Percentiles rank a stretch among this genome's conserved stretches.
Evolutionary conservation across 2,113 vertebrate species (phyloP).

Genomic region (Dipodomys spectabilis): DNA sequence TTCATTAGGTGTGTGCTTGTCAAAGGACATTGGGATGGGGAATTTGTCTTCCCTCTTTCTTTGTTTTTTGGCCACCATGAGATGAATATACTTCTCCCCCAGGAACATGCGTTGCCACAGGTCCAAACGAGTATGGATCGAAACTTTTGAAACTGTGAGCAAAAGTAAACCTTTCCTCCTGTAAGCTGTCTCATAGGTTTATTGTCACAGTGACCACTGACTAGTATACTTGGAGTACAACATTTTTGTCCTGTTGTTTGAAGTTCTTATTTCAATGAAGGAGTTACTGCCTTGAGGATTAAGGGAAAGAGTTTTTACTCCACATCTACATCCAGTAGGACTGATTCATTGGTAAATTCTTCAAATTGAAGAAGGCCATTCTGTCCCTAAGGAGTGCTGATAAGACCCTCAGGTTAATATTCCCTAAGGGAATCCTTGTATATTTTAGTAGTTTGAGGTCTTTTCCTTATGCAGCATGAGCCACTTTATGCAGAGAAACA

Average conservation of each 20-base stretch:
- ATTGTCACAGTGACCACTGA: not conserved
- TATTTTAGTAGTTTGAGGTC: not conserved
- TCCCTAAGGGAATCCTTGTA: not conserved
- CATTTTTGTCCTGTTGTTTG: not conserved
- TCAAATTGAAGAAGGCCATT: not conserved
- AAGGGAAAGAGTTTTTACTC: not conserved
- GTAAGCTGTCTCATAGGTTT: not conserved
- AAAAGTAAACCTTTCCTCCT: not conserved
- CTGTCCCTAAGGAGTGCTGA: not conserved
- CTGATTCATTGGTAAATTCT: not conserved
- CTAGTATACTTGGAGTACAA: not conserved
- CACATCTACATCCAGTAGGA: not conserved
- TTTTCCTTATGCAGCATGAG: not conserved
- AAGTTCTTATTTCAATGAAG: not conserved
- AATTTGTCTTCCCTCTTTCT: no score
- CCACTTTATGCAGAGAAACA: not conserved
- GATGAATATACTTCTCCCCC: not conserved
- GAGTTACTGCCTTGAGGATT: not conserved
- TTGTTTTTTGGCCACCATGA: not conserved
- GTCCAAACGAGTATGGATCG: not conserved
- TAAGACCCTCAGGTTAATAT: not conserved
- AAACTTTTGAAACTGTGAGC: not conserved
- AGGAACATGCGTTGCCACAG: not conserved
- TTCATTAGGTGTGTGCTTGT: no score
- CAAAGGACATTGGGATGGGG: not conserved